These are phyloP conservation scores for Corydoras maculifer DNA, from an alignment of 2,113 vertebrate genomes.

Conservation along the genomic window DNA sequence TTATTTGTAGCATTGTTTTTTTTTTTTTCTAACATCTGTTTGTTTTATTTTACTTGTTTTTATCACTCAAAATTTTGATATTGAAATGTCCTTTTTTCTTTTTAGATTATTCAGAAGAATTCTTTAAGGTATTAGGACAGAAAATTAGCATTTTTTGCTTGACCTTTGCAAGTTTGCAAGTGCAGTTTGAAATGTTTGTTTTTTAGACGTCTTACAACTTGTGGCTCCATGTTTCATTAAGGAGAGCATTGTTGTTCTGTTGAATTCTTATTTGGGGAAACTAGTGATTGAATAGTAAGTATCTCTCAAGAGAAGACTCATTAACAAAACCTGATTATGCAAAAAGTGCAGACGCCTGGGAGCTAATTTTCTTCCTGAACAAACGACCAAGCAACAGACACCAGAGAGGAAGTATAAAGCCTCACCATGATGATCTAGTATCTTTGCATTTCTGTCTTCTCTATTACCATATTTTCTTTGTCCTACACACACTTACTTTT, in stretches of 20 bases:
- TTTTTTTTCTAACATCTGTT: slow-evolving; percentile 51
- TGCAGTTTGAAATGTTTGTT: slow-evolving; percentile 68
- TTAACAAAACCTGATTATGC: slow-evolving; percentile 63
- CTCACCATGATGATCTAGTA: slow-evolving; percentile 44
- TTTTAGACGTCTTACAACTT: slow-evolving; percentile 71
- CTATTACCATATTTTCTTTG: background rate
- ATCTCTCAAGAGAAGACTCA: slow-evolving; percentile 45
- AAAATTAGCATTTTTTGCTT: slow-evolving; percentile 65
- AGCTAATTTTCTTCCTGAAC: slow-evolving; percentile 35
- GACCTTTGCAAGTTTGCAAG: slow-evolving; percentile 65
- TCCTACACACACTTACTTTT: background rate
- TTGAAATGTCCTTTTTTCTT: slow-evolving; percentile 59
- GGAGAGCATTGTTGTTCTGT: slow-evolving; percentile 50
- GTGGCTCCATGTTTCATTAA: slow-evolving; percentile 67
- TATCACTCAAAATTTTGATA: slow-evolving; percentile 76
- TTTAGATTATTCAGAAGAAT: slow-evolving; percentile 67
- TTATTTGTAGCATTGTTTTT: slow-evolving; percentile 94
- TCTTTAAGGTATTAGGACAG: slow-evolving; percentile 65
- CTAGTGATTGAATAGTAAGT: slow-evolving; percentile 57
- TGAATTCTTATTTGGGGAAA: slow-evolving; percentile 28
- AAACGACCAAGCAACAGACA: slow-evolving; percentile 26
- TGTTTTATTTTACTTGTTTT: slow-evolving; percentile 75
- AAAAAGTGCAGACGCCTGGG: slow-evolving; percentile 55
- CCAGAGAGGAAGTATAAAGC: slow-evolving; percentile 58
- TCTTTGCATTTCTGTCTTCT: slow-evolving; percentile 38